Evolutionary conservation across 2,888 invertebrate species (phyloP), one percentile per base, ranked within the genome.

Genomic region (Tineola bisselliella): DNA sequence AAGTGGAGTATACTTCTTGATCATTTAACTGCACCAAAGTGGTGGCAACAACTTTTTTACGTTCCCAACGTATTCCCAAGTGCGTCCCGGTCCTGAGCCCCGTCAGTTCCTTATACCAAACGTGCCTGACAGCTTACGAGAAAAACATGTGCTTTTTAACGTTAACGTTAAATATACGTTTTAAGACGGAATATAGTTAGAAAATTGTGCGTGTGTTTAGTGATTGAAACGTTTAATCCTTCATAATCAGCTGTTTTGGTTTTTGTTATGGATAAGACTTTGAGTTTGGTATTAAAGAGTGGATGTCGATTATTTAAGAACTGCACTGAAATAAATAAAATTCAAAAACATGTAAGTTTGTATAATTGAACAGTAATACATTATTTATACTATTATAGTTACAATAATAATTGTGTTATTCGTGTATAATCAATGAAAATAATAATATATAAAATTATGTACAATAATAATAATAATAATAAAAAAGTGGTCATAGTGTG

Each of bases 291-390:
- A 67, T 70, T 86, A 61, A 86, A 84, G 71, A 84, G 82, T 64
- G 81, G 87, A 71, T 84, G 82, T 65, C 82, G 80, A 71, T 78
- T 86, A 65, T 78, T 86, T 61, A 87, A 84, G 74, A 81, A 80
- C 71, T 77, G 86, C 62, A 75, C 84, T 56, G 84, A 77, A 65
- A 80, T 74, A 63, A 79, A 76, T 63, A 48, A 17, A 17, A 17
- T 48, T 19, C 31, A 31, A 15, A 86, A 80, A 70, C 66, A 71
- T 66, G 87, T 87, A 69, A 86, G 86, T 83, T 65, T 38, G 52
- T 54, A 31, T 52, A 19, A 19, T 38, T 44, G 44, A 61, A 44
- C n/a, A 30, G 56, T 61, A 31, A 31, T 61, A 15, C 17, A 44
- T 30, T 62, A 25, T 33, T 44, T 18, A 58, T 44, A 58, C n/a